phyloP scores from a whole-genome alignment of 1,140 invertebrate species.

The Aphelinus certus region DNA sequence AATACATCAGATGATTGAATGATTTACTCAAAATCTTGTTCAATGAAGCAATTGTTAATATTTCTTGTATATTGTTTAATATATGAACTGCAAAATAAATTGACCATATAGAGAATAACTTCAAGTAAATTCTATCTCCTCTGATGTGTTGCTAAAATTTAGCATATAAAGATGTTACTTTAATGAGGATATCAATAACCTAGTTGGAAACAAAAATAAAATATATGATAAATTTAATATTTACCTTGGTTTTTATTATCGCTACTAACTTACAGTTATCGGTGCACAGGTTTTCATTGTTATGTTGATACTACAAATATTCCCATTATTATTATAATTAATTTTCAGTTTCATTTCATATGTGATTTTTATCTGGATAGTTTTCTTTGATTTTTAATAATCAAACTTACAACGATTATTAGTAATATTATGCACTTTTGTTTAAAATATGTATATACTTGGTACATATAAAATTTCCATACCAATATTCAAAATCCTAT shows the following conservation, averaged over 20 bases:
- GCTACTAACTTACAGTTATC: constrained; percentile 24
- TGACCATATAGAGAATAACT: constrained; percentile 6
- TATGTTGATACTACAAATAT: constrained; percentile 11
- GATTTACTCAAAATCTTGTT: no score
- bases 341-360: background rate
- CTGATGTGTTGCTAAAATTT: background rate
- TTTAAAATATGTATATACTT: constrained; percentile 36
- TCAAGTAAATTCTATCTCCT: constrained; percentile 6
- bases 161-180: constrained; percentile 7
- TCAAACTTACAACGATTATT: constrained; percentile 23
- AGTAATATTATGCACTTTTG: constrained; percentile 33
- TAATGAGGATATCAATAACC: constrained; percentile 21
- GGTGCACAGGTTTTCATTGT: constrained; percentile 20
- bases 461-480: constrained; percentile 31
- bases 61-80: no score
- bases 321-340: constrained; percentile 20
- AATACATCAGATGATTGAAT: no score
- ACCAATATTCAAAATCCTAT: constrained; percentile 29
- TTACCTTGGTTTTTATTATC: constrained; percentile 35
- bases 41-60: no score
- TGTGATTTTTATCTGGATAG: background rate
- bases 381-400: constrained; percentile 16
- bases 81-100: constrained; percentile 17
- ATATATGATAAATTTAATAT: constrained; percentile 42
- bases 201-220: constrained; percentile 39